Conservation (phyloP, 2,888 invertebrate genomes). For the Muschampia plurimacula region DNA sequence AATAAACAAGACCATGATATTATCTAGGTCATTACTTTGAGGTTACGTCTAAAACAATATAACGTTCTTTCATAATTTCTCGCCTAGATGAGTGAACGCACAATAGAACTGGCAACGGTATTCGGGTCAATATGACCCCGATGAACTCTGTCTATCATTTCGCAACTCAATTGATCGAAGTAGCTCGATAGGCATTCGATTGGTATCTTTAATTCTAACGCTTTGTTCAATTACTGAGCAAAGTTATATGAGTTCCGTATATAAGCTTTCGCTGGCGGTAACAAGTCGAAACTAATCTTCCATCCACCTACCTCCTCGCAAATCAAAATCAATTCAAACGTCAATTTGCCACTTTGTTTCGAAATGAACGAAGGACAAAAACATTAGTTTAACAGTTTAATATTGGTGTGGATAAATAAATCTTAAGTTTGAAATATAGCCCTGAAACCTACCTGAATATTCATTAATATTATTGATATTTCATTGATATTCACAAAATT, state of each 20-base stretch:
- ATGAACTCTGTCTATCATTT: conserved; percentile 9
- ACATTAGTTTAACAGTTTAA: no score
- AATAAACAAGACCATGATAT: not conserved
- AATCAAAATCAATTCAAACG: no score
- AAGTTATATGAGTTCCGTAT: not conserved
- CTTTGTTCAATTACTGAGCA: not conserved
- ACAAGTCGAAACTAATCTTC: no score
- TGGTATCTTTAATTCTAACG: not conserved
- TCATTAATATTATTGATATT: no score
- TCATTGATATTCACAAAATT: no score
- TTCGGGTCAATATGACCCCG: conserved; percentile 18
- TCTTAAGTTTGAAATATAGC: no score
- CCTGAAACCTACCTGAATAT: no score
- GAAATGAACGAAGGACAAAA: no score
- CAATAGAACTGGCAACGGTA: conserved; percentile 10
- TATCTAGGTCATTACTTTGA: not conserved
- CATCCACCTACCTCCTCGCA: no score
- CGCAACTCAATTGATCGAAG: conserved; percentile 15
- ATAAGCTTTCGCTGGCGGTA: not conserved
- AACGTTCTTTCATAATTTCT: conserved; percentile 9
- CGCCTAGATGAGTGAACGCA: conserved; percentile 5
- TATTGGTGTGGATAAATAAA: no score
- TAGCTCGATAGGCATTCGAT: not conserved
- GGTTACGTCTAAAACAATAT: not conserved
- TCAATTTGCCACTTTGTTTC: no score